These are phyloP conservation scores for Pseudorasbora parva DNA, from an alignment of 2,113 vertebrate genomes.

Conservation along the genomic window DNA sequence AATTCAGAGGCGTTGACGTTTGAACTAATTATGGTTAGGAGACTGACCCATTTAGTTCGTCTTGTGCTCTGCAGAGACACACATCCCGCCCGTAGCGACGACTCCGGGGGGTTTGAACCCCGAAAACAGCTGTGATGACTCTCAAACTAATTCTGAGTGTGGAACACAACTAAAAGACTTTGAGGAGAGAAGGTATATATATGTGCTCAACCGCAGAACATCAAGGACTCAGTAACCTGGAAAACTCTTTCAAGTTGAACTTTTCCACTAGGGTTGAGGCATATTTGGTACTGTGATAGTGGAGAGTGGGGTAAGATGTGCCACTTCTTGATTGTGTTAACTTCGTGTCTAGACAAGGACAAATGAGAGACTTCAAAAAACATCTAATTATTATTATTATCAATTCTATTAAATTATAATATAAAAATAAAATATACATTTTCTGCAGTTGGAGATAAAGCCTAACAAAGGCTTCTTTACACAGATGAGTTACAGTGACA, in stretches of 20 bases:
- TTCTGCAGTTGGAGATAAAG: too few relatives aligned
- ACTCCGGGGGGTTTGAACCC: constrained; percentile 26
- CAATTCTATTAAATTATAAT: too few relatives aligned
- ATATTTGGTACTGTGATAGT: not conserved
- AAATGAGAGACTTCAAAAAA: too few relatives aligned
- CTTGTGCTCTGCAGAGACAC: constrained; percentile 48
- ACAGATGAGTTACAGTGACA: too few relatives aligned
- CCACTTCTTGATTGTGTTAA: too few relatives aligned
- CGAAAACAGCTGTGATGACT: constrained; percentile 33
- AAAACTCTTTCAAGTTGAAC: not conserved
- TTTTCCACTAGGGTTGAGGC: not conserved
- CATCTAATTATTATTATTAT: too few relatives aligned
- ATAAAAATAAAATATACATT: too few relatives aligned
- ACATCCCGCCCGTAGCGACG: not conserved
- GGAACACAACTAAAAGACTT: constrained; percentile 24
- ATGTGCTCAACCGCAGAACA: constrained; percentile 1
- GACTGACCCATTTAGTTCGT: constrained; percentile 73
- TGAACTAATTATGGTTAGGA: constrained; percentile 78
- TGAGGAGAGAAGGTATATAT: not conserved
- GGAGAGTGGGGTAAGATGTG: too few relatives aligned
- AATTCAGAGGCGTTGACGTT: constrained; percentile 76
- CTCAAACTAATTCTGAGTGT: constrained; percentile 21
- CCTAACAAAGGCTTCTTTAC: too few relatives aligned
- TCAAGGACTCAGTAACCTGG: not conserved
- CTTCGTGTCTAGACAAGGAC: too few relatives aligned